Conservation (phyloP, 2,888 invertebrate genomes). For the Phoronis australis region DNA sequence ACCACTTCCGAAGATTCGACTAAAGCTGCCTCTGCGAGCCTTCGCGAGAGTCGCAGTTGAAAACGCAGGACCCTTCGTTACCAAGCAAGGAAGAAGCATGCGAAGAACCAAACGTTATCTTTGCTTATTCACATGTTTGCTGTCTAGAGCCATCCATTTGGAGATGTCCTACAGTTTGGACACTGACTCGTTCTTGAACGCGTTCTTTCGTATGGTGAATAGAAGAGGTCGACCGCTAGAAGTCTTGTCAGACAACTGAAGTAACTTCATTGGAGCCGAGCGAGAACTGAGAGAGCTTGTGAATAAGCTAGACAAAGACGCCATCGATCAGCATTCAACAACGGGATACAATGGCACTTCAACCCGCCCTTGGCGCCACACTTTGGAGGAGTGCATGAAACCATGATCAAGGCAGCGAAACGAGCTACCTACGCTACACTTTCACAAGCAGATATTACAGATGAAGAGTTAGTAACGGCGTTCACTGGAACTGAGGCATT, state of each 20-base stretch:
- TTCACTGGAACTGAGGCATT: slow-evolving; percentile 16
- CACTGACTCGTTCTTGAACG: no score
- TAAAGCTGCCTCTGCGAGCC: neutral
- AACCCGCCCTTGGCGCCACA: slow-evolving; percentile 19
- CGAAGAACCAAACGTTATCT: slow-evolving; percentile 13
- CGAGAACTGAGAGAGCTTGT: no score
- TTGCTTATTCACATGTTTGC: slow-evolving; percentile 20
- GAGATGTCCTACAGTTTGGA: no score
- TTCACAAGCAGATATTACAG: no score
- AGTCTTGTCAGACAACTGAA: slow-evolving; percentile 15
- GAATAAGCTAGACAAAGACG: no score
- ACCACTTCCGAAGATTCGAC: neutral
- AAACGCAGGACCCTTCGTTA: slow-evolving; percentile 5
- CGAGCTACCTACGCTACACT: slow-evolving; percentile 15
- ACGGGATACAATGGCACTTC: slow-evolving; percentile 16
- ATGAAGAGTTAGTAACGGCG: slow-evolving; percentile 17
- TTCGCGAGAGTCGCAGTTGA: slow-evolving; percentile 3
- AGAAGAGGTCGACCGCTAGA: no score
- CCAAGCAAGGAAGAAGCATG: slow-evolving; percentile 13
- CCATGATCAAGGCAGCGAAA: slow-evolving; percentile 18
- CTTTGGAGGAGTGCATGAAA: slow-evolving; percentile 17
- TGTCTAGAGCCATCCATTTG: no score
- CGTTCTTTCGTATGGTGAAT: no score
- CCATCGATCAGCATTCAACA: no score
- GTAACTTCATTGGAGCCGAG: slow-evolving; percentile 14